Percentiles rank a stretch among this genome's conserved stretches.
Evolutionary conservation across 2,888 invertebrate genomes (phyloP).

Genomic region (Cheilosia soror): DNA sequence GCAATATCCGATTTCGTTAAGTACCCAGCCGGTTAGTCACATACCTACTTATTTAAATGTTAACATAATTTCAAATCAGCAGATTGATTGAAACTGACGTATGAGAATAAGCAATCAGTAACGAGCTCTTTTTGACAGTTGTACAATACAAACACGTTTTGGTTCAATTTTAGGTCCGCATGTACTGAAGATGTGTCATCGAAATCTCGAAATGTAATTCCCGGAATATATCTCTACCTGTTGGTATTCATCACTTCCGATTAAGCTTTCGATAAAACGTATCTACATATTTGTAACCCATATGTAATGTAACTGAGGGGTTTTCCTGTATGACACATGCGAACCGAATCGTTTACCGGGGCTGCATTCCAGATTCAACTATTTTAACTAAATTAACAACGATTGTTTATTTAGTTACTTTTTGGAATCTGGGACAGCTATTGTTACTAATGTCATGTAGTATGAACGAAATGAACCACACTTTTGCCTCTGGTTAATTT

Average conservation of each 20-base stretch:
- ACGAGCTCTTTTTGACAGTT: background rate
- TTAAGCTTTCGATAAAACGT: background rate
- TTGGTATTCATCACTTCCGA: slow-evolving; percentile 14
- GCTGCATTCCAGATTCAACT: no score
- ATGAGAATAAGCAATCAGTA: slow-evolving; percentile 1
- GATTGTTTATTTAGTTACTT: no score
- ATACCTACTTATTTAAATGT: slow-evolving; percentile 12
- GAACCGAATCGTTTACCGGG: no score
- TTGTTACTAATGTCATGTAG: no score
- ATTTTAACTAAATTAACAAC: no score
- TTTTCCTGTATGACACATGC: slow-evolving; percentile 13
- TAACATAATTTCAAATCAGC: background rate
- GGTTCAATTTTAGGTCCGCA: background rate
- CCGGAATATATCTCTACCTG: background rate
- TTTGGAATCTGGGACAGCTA: no score
- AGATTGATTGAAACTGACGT: background rate
- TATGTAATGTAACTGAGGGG: background rate
- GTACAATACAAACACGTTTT: no score
- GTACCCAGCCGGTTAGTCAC: slow-evolving; percentile 20
- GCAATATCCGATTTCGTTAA: slow-evolving; percentile 8
- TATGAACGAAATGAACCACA: no score
- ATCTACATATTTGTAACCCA: background rate
- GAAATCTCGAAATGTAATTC: slow-evolving; percentile 28
- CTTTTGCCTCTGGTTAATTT: no score
- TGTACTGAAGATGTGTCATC: slow-evolving; percentile 20